A percentile compares a stretch with the other conserved stretches of the same genome.
phyloP scores from a whole-genome alignment of 2,888 invertebrate genomes.

The Ctenicera cuprea region DNA sequence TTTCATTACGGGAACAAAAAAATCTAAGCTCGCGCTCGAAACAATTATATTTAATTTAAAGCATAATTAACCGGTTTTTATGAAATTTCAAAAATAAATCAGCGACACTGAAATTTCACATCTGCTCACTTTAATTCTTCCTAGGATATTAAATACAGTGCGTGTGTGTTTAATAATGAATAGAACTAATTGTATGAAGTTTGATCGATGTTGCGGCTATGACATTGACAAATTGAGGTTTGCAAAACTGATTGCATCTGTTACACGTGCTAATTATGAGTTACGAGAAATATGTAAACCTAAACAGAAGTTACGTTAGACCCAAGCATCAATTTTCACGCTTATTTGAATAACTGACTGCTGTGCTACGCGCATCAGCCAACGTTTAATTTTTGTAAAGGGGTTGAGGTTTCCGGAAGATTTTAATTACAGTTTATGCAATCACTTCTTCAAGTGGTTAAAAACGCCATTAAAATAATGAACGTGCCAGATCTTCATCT shows the following conservation, averaged over 20 bases:
- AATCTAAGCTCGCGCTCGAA: slow-evolving; percentile 9
- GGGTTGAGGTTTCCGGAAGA: not conserved
- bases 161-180: slow-evolving; percentile 16
- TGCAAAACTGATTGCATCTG: slow-evolving; percentile 15
- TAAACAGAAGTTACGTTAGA: not conserved
- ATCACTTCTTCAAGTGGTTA: not conserved
- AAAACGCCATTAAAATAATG: slow-evolving; percentile 19
- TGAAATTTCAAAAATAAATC: not conserved
- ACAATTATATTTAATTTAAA: slow-evolving; percentile 30
- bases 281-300: not conserved
- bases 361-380: no score
- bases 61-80: not conserved
- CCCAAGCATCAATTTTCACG: no score
- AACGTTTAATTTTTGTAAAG: not conserved
- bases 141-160: not conserved
- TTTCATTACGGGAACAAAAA: slow-evolving; percentile 14
- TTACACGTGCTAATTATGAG: slow-evolving; percentile 3
- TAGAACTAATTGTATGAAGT: slow-evolving; percentile 21
- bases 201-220: slow-evolving; percentile 29
- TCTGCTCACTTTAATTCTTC: not conserved
- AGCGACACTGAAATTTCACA: not conserved
- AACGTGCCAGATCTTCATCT: slow-evolving; percentile 38
- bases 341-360: no score
- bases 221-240: slow-evolving; percentile 31
- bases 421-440: slow-evolving; percentile 1